Evolutionary conservation across 2,113 vertebrate species (phyloP).

Genomic region (Ranitomeya imitator): DNA sequence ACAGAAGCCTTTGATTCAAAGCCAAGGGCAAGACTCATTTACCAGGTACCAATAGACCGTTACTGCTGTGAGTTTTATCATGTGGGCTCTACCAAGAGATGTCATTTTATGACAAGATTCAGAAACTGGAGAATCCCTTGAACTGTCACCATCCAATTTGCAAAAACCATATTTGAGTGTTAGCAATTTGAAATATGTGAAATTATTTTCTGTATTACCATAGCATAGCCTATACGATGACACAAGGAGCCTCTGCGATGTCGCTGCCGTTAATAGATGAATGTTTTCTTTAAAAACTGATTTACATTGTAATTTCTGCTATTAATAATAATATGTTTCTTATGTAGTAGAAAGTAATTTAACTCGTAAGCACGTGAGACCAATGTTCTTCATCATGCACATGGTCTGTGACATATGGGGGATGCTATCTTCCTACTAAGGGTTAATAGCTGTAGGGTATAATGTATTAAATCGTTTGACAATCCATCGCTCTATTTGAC

Average conservation of each 20-base stretch:
- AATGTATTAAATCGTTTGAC: background rate
- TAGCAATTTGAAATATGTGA: background rate
- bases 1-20: background rate
- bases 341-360: background rate
- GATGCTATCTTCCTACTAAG: background rate
- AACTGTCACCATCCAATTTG: background rate
- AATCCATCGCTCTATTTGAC: background rate
- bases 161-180: background rate
- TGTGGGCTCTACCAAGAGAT: background rate
- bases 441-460: conserved; percentile 36
- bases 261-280: background rate
- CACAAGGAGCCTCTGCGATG: background rate
- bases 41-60: background rate
- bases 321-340: background rate
- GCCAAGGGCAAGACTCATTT: background rate
- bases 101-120: background rate
- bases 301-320: background rate
- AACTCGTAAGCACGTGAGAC: background rate
- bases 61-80: background rate
- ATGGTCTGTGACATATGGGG: background rate
- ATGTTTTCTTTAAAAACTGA: background rate
- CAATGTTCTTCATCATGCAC: background rate
- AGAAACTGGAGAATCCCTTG: background rate
- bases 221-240: background rate
- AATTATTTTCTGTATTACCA: background rate